A percentile compares a stretch with the other conserved stretches of the same genome.
Conservation (phyloP, 2,888 invertebrate genomes). For the Apodemia duryi region DNA sequence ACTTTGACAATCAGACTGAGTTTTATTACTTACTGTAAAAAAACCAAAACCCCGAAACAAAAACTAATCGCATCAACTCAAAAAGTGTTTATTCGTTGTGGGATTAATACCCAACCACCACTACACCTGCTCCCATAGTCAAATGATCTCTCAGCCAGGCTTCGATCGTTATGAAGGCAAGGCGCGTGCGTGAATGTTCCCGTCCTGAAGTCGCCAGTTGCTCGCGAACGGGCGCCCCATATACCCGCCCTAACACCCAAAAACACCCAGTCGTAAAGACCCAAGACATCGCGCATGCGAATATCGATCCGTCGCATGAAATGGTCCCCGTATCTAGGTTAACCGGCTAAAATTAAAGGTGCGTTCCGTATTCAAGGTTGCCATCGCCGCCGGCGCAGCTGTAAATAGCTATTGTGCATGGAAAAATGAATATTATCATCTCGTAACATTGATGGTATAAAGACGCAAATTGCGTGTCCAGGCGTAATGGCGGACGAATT, state of each 20-base stretch:
- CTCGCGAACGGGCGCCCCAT: slow-evolving; percentile 46
- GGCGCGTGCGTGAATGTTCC: slow-evolving; percentile 38
- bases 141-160: slow-evolving; percentile 31
- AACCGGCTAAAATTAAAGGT: slow-evolving; percentile 79
- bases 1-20: no score
- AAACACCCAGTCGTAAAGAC: slow-evolving; percentile 53
- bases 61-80: background rate
- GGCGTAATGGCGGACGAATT: slow-evolving; percentile 65
- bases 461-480: slow-evolving; percentile 57
- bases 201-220: slow-evolving; percentile 44
- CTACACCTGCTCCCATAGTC: slow-evolving; percentile 43
- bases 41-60: background rate
- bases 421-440: slow-evolving; percentile 57
- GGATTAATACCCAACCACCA: slow-evolving; percentile 3
- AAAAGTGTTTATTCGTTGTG: background rate
- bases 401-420: slow-evolving; percentile 67
- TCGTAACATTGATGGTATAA: slow-evolving; percentile 51
- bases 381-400: slow-evolving; percentile 67
- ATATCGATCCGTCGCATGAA: slow-evolving; percentile 65
- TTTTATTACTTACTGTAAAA: no score
- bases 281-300: slow-evolving; percentile 65
- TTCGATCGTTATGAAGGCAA: slow-evolving; percentile 36
- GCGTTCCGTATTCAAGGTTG: slow-evolving; percentile 76
- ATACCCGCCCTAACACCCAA: slow-evolving; percentile 47
- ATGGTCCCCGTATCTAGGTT: slow-evolving; percentile 75